Evolutionary conservation across 1,140 invertebrate species (phyloP), one percentile per base, ranked within the genome.

Genomic region (Cecropterus lyciades): DNA sequence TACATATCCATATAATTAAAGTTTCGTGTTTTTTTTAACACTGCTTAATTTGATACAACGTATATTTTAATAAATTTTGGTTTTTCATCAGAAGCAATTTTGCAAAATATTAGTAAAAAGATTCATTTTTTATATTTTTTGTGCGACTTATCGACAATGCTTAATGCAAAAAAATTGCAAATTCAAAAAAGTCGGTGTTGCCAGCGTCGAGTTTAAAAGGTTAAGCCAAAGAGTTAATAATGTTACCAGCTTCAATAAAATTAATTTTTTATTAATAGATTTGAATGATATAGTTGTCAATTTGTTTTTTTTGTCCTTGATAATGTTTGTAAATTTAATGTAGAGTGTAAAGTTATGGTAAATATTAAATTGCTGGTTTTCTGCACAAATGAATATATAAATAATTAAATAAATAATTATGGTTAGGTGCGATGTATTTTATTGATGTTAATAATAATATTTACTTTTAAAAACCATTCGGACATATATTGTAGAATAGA

Each of bases 201-300:
- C 56, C 56, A 60, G 7, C 27, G 24, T 33, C 33, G 46, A 40
- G 20, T 49, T 7, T 40, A 2, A 49, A 60, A 60, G 46, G 15
- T 67, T 65, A 69, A 75, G 72, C 74, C 79, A 79, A 73, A 79
- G 67, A 77, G 20, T 53, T 57, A 49, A 24, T 62, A 72, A 70
- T 75, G 75, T 81, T 79, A 76, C 77, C 77, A 74, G 66, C 30
- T 71, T 67, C 48, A 17, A 48, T 53, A 20, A 43, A 46, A 37
- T 40, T 33, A 14, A 24, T 45, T 67, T 55, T 16, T 55, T 49
- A 59, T 63, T 48, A 10, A 37, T 37, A 37, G 9, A 48, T 17
- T 60, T 33, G 37, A 49, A 40, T 20, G 17, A 5, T 14, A 52
- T 51, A 62, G 27, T 55, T 52, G 37, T 56, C 45, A 46, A 66